Base-by-base conservation (phyloP, 2,888 invertebrate species). In the Hedya salicella region DNA sequence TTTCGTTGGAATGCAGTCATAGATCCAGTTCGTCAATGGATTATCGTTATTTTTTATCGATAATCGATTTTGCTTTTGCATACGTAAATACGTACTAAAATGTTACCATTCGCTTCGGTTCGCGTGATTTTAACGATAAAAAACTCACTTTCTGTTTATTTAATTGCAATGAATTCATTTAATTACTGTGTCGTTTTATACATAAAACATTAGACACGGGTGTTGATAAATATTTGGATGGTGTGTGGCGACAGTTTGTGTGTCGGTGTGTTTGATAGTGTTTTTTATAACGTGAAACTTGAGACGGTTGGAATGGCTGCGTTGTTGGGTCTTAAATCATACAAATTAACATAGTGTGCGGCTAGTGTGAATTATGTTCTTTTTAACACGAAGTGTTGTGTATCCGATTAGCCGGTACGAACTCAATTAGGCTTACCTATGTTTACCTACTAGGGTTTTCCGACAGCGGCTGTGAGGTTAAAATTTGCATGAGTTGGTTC, bases 91-190 rank as follows among this genome's bases (percentile, higher is more conserved):
- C 13, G 21, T 2, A 21, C 17, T 44, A 19, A 52, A 42, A 46
- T 25, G 36, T 39, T 25, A 16, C 40, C 8, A 62, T 30, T 19
- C 53, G 53, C 46, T 53, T 46, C 53, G 53, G 36, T 42, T 64
- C 46, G 65, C 65, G 65, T 59, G 65, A 46, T 52, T 9, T 21
- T 14, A n/a, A 11, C 49, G 19, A 64, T 62, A 53, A 61, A n/a
- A 50, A 53, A 19, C 25, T 40, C 46, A 63, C 66, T 66, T 66
- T 66, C 66, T 60, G 46, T 62, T 62, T 56, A 54, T 66, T 66
- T 66, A 54, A 66, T 61, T 61, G 53, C 54, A 42, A 46, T 42
- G 54, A 32, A 49, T 36, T 50, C 17, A 16, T 60, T 60, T 54
- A 66, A 49, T 61, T 54, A 54, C 40, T 50, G 25, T 48, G 60